Evolutionary conservation across 2,113 vertebrate genomes (phyloP), one percentile per base, ranked within the genome.

Genomic region (Clupea harengus): DNA sequence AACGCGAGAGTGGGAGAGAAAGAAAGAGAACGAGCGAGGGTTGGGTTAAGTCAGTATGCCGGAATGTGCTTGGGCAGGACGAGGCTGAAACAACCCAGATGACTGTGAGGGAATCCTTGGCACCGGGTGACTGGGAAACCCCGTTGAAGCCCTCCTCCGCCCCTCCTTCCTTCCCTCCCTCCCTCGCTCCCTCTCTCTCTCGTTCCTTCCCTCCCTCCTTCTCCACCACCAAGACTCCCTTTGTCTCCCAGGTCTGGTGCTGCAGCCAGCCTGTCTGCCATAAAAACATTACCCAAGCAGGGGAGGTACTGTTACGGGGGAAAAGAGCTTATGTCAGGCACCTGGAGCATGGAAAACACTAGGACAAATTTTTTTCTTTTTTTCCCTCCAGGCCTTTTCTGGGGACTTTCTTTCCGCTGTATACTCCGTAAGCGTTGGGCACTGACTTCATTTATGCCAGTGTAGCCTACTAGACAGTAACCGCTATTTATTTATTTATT

Each of bases 101-200:
- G 94, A 94, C 93, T 95, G 91, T 85, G 91, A 95, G 94, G 96
- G 95, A 95, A 96, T 96, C 96, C 96, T 95, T 95, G 94, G 94
- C 94, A 94, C 90, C 86, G 88, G 89, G 85, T 54, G 90, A 85
- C 89, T 90, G 93, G 95, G 94, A 93, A 96, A 93, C 93, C 94
- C 94, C 91, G 50, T 87, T 92, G 87, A 89, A 85, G 87, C 90
- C 91, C 85, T 91, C 88, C 86, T 88, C 85, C 86, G 82, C 80
- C 22, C 52, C 67, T 82, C 85, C 85, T 86, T 72, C 83, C 86
- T 89, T 18, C 60, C 39, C 83, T 85, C 32, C 4, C 45, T 39
- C 39, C 1, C 39, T 39, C 22, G 49, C 67, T 83, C 88, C 84
- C 60, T 88, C 87, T 87, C 57, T 89, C 90, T 87, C 87, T n/a